Conservation (phyloP, 2,797 vertebrate genomes). For the Helarctos malayanus region DNA sequence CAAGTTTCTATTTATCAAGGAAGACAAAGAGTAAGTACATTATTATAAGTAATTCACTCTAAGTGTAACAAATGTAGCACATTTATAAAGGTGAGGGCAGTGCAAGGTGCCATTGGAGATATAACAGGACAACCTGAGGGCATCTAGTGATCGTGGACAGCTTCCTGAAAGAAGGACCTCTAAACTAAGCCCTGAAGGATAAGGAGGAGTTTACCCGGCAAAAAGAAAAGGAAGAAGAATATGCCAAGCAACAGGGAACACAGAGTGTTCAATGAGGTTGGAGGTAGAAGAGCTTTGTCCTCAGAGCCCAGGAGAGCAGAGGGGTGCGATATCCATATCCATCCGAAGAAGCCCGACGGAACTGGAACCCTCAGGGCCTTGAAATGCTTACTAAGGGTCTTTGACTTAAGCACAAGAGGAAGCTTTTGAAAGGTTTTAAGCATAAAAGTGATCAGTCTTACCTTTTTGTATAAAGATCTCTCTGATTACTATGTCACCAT, state of each 20-base stretch:
- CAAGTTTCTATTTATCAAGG: background rate
- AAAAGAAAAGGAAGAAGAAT: background rate
- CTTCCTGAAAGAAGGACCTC: background rate
- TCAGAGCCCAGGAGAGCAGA: background rate
- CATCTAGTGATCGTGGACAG: background rate
- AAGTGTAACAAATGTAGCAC: background rate
- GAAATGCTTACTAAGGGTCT: background rate
- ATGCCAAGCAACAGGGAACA: background rate
- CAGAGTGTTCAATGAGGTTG: background rate
- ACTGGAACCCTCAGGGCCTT: background rate
- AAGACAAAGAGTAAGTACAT: background rate
- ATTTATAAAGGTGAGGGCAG: background rate
- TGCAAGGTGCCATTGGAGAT: background rate
- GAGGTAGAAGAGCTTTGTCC: background rate
- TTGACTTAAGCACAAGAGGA: background rate
- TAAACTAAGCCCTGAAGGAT: background rate
- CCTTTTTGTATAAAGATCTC: background rate
- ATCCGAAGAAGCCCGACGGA: background rate
- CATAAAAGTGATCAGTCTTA: background rate
- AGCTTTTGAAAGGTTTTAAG: slow-evolving; percentile 11
- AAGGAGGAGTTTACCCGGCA: background rate
- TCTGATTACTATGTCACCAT: background rate
- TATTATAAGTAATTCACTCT: background rate
- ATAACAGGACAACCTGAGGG: background rate
- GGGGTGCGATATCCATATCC: background rate